Conservation (phyloP, 2,888 invertebrate genomes). For the Balanococcus diminutus region DNA sequence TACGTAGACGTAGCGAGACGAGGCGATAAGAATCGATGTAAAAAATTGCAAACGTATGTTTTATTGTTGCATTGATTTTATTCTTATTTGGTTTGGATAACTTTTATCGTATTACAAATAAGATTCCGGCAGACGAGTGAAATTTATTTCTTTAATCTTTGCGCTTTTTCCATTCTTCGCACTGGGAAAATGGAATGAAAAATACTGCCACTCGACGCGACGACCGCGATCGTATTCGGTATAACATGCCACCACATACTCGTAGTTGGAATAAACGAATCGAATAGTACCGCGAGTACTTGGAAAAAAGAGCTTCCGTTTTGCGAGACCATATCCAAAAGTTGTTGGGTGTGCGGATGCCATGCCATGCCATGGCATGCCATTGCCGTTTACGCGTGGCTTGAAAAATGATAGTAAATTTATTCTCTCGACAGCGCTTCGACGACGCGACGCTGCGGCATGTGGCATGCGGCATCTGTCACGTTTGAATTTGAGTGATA, state of each 20-base stretch:
- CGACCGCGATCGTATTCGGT: not conserved
- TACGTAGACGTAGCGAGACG: not conserved
- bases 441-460: not conserved
- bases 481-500: not conserved
- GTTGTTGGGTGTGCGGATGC: not conserved
- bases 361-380: too few species aligned
- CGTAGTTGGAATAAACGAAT: not conserved
- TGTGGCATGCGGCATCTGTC: not conserved
- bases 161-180: not conserved
- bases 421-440: not conserved
- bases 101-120: slow-evolving; percentile 1
- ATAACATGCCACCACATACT: not conserved
- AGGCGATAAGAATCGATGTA: not conserved
- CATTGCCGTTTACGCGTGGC: not conserved
- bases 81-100: slow-evolving; percentile 18
- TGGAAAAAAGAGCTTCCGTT: not conserved
- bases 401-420: not conserved
- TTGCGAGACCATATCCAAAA: not conserved
- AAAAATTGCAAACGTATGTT: slow-evolving; percentile 1
- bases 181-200: not conserved
- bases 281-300: not conserved
- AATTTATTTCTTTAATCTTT: slow-evolving; percentile 41
- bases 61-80: slow-evolving; percentile 16
- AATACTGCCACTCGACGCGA: not conserved
- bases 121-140: slow-evolving; percentile 1